Percentiles rank a stretch among this genome's conserved stretches.
Evolutionary conservation across 30 jellyfish, hydroid and myxozoan species (phyloP).

Genomic region (Calvadosia cruxmelitensis): DNA sequence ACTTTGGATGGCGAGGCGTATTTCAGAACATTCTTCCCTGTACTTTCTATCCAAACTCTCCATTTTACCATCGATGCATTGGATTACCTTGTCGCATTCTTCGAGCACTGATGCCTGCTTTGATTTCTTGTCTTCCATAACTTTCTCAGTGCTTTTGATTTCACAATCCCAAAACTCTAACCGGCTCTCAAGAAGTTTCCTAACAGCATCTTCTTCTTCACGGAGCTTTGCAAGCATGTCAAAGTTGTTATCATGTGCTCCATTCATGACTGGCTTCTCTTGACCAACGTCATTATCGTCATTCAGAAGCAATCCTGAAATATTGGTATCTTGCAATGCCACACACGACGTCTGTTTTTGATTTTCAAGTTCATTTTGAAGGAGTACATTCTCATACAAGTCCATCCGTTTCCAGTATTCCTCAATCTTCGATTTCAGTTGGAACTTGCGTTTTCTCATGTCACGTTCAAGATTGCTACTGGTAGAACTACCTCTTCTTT

Average conservation of each 20-base stretch:
- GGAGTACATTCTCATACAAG: slow-evolving; percentile 53
- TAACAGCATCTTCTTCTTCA: neutral
- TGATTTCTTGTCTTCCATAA: neutral
- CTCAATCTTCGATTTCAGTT: slow-evolving; percentile 48
- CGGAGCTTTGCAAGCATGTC: neutral
- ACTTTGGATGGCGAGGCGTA: neutral
- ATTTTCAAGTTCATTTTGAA: slow-evolving; percentile 50
- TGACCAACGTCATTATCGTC: neutral
- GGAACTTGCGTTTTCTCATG: slow-evolving; percentile 42
- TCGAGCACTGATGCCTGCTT: neutral
- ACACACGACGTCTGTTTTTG: neutral
- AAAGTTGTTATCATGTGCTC: no score
- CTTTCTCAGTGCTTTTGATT: neutral
- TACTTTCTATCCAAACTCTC: neutral
- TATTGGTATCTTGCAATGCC: no score
- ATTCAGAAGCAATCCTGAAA: no score
- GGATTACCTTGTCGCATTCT: neutral
- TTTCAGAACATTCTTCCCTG: neutral
- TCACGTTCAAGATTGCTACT: slow-evolving; percentile 38
- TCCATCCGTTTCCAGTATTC: slow-evolving; percentile 94
- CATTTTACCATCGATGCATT: neutral
- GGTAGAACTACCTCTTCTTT: slow-evolving; percentile 7
- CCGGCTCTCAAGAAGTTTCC: neutral
- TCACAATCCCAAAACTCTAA: neutral
- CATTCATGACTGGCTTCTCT: neutral